Conservation (phyloP, 1,140 invertebrate genomes). For the Ceratina calcarata region DNA sequence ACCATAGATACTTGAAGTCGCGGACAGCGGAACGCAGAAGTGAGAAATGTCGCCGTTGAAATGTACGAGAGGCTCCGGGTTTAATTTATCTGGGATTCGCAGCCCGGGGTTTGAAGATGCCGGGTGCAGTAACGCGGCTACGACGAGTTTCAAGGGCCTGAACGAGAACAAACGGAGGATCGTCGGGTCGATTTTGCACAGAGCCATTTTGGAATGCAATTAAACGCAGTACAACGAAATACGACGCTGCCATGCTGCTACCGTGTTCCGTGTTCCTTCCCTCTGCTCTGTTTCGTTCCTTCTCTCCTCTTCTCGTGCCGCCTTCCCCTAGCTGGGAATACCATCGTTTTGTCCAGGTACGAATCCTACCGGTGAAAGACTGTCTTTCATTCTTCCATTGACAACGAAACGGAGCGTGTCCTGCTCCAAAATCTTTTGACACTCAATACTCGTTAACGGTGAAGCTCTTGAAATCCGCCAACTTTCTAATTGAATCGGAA, state of each 20-base stretch:
- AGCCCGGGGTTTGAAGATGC: constrained; percentile 54
- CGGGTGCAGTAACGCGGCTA: constrained; percentile 19
- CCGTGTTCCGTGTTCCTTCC: constrained; percentile 31
- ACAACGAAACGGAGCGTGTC: too few species aligned
- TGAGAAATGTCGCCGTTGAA: constrained; percentile 32
- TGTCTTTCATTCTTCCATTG: too few species aligned
- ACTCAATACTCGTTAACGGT: too few species aligned
- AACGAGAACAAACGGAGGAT: constrained; percentile 50
- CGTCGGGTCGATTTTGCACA: constrained; percentile 64
- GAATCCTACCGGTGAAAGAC: too few species aligned
- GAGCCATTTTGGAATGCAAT: constrained; percentile 78
- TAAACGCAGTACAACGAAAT: constrained; percentile 77
- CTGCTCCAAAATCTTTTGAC: too few species aligned
- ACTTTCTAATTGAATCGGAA: too few species aligned
- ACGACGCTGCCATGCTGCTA: constrained; percentile 54
- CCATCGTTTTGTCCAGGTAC: constrained; percentile 21
- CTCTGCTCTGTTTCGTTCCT: constrained; percentile 29
- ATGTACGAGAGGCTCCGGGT: constrained; percentile 38
- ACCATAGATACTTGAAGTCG: constrained; percentile 53
- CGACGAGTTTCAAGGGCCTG: constrained; percentile 26
- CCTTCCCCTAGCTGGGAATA: constrained; percentile 38
- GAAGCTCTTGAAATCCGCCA: too few species aligned
- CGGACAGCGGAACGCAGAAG: constrained; percentile 14
- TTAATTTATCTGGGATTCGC: constrained; percentile 64
- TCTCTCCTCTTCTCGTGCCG: background rate